A percentile compares a stretch with the other conserved stretches of the same genome.
phyloP scores from a whole-genome alignment of 2,113 vertebrate genomes.

The Dinomys branickii region DNA sequence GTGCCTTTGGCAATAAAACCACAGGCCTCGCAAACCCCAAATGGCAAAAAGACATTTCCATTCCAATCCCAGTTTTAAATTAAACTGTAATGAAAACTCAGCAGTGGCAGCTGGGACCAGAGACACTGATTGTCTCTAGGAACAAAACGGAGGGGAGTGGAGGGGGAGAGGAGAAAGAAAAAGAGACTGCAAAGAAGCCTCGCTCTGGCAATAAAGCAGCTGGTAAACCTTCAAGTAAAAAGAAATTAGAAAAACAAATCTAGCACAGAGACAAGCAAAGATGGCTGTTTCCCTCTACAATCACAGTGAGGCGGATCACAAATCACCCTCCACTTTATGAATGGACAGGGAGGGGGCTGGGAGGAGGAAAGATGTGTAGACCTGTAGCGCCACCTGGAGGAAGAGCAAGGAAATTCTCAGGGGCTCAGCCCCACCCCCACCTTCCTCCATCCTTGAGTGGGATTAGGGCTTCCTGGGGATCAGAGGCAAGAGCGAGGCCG shows the following conservation, averaged over 20 bases:
- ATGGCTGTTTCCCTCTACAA: constrained; percentile 69
- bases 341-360: constrained; percentile 72
- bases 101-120: constrained; percentile 92
- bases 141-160: constrained; percentile 83
- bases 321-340: constrained; percentile 82
- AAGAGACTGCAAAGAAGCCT: constrained; percentile 86
- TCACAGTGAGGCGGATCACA: constrained; percentile 61
- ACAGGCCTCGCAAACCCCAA: constrained; percentile 89
- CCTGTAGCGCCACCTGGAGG: constrained; percentile 87
- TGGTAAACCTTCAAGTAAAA: constrained; percentile 90
- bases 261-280: constrained; percentile 83
- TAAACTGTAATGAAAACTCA: constrained; percentile 94
- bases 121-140: constrained; percentile 89
- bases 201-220: constrained; percentile 89
- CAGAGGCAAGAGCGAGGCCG: neutral
- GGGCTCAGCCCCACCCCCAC: neutral
- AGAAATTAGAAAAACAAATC: constrained; percentile 92
- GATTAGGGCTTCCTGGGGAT: neutral
- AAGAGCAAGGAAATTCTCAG: constrained; percentile 28
- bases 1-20: constrained; percentile 92
- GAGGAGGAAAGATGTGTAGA: constrained; percentile 44
- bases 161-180: constrained; percentile 78
- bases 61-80: constrained; percentile 93
- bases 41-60: constrained; percentile 92
- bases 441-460: too few relatives aligned